Conservation (phyloP, 2,888 invertebrate species). For the Catocala sponsa region DNA sequence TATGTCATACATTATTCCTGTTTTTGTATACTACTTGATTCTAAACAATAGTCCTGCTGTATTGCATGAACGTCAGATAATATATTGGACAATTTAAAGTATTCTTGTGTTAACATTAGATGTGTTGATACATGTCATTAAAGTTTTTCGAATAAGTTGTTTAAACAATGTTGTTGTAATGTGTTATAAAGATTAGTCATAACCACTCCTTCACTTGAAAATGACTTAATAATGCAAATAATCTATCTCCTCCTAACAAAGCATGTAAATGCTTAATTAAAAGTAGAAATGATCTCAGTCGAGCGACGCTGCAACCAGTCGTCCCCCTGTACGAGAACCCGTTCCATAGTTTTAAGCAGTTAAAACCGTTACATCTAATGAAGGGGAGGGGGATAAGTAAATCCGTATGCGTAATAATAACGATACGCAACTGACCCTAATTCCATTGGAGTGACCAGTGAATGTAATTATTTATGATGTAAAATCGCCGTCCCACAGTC, state of each 20-base stretch:
- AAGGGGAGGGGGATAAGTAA: constrained; percentile 85
- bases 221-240: constrained; percentile 14
- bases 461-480: constrained; percentile 84
- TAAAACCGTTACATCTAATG: constrained; percentile 88
- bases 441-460: constrained; percentile 79
- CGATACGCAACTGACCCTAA: constrained; percentile 83
- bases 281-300: constrained; percentile 80
- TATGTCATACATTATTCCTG: too few relatives aligned
- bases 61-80: too few relatives aligned
- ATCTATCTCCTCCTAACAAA: constrained; percentile 20
- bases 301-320: constrained; percentile 77
- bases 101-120: too few relatives aligned
- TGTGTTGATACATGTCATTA: too few relatives aligned
- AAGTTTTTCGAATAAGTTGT: too few relatives aligned
- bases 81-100: too few relatives aligned
- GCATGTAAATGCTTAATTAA: constrained; percentile 72
- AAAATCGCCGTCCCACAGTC: constrained; percentile 81
- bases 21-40: too few relatives aligned
- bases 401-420: constrained; percentile 80
- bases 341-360: constrained; percentile 87
- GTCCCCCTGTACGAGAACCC: constrained; percentile 79
- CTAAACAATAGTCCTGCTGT: too few relatives aligned
- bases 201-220: background rate
- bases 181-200: background rate
- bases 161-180: too few relatives aligned